Percentiles rank a stretch among this genome's conserved stretches.
Evolutionary conservation across 2,797 vertebrate genomes (phyloP).

Genomic region (Chiroxiphia lanceolata): DNA sequence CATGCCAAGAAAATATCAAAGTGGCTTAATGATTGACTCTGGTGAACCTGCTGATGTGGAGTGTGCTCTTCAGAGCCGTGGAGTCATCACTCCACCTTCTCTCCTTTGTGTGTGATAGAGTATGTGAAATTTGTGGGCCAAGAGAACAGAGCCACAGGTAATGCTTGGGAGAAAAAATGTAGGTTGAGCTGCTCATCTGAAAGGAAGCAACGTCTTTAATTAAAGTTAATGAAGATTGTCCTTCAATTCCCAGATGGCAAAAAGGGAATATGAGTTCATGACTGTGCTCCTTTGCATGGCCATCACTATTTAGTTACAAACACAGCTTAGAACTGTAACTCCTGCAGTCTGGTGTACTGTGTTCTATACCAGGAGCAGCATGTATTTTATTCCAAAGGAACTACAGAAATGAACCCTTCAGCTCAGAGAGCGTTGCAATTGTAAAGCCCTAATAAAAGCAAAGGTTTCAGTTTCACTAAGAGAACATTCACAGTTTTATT

Average conservation of each 20-base stretch:
- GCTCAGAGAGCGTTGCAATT: neutral
- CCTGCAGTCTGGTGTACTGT: neutral
- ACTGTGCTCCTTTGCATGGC: neutral
- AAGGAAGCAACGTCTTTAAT: slow-evolving; percentile 2
- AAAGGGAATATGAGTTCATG: neutral
- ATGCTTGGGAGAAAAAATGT: neutral
- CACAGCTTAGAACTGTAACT: neutral
- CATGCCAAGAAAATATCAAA: neutral
- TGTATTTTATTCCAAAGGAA: neutral
- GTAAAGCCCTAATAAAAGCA: neutral
- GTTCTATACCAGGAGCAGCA: neutral
- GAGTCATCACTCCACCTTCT: neutral
- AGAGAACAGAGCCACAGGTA: neutral
- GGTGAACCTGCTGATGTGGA: neutral
- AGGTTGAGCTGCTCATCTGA: neutral
- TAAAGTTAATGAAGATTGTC: slow-evolving; percentile 28
- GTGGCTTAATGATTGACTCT: neutral
- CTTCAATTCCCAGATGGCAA: neutral
- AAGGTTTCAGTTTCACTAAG: slow-evolving; percentile 9
- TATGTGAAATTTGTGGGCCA: neutral
- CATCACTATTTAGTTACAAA: neutral
- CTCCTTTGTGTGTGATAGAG: neutral
- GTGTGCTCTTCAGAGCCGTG: neutral
- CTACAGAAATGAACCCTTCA: neutral
- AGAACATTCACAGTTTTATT: neutral